Percentiles rank a stretch among this genome's conserved stretches.
phyloP scores from a whole-genome alignment of 2,797 vertebrate species.

The Lateolabrax maculatus region DNA sequence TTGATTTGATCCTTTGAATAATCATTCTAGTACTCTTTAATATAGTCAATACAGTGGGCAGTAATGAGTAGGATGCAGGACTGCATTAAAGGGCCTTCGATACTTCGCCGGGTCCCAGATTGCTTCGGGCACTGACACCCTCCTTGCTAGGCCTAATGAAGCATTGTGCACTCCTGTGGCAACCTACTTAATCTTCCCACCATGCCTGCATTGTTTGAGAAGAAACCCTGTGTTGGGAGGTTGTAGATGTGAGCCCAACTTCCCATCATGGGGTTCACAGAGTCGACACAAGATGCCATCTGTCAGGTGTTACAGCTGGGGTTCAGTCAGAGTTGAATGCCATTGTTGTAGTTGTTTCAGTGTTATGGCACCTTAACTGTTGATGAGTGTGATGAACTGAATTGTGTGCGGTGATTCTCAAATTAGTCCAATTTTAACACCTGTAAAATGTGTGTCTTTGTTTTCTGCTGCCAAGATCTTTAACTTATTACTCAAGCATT shows the following conservation, averaged over 20 bases:
- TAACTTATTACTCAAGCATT: not conserved
- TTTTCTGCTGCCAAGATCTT: not conserved
- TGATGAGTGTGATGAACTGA: not conserved
- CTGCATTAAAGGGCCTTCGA: constrained; percentile 72
- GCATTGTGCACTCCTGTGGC: constrained; percentile 73
- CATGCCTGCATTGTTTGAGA: constrained; percentile 63
- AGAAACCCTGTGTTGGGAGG: constrained; percentile 55
- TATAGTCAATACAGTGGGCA: constrained; percentile 76
- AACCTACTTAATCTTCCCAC: constrained; percentile 78
- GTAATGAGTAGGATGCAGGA: constrained; percentile 74
- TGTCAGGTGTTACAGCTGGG: constrained; percentile 59
- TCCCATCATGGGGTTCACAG: constrained; percentile 64
- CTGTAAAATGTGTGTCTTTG: not conserved
- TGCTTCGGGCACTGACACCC: constrained; percentile 72
- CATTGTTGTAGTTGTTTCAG: constrained; percentile 22
- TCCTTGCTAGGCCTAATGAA: constrained; percentile 80
- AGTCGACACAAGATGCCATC: constrained; percentile 62
- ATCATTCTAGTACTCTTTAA: constrained; percentile 72
- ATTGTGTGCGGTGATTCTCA: not conserved
- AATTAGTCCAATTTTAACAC: not conserved
- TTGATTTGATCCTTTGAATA: constrained; percentile 78
- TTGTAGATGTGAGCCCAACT: constrained; percentile 68
- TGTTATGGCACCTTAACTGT: constrained; percentile 8
- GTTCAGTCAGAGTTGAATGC: constrained; percentile 52
- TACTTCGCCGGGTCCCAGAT: constrained; percentile 65